A percentile compares a stretch with the other conserved stretches of the same genome.
phyloP scores from a whole-genome alignment of 1,140 invertebrate species.

The Macrostomum lignano region DNA sequence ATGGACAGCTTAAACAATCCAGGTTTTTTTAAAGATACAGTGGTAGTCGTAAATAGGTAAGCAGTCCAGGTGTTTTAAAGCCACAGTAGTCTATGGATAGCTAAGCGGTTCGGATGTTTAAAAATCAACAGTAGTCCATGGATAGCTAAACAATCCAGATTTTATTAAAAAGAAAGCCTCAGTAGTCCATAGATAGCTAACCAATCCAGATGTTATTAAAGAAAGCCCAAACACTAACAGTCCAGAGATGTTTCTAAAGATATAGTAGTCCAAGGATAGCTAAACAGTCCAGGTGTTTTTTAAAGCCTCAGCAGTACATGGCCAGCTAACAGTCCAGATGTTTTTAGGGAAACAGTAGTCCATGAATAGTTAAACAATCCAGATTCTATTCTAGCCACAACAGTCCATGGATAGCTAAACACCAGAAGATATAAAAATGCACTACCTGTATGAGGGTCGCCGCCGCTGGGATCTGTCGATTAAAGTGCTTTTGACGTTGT shows the following conservation, averaged over 20 bases:
- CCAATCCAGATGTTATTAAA: too few species aligned
- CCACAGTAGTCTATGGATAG: constrained; percentile 2
- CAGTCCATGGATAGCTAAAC: not conserved
- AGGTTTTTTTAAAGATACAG: not conserved
- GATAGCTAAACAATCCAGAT: too few species aligned
- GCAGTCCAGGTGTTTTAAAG: not conserved
- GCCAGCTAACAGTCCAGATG: not conserved
- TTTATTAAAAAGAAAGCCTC: too few species aligned
- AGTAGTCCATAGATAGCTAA: too few species aligned
- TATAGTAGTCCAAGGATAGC: not conserved
- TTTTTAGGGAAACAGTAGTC: not conserved
- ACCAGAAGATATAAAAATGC: not conserved
- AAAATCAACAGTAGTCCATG: too few species aligned
- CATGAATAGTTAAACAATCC: not conserved
- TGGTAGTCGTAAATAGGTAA: not conserved
- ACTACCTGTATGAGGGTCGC: constrained; percentile 29
- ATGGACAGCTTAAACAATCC: not conserved
- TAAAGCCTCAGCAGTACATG: not conserved
- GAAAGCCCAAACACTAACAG: not conserved
- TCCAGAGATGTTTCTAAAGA: not conserved
- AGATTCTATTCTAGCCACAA: not conserved
- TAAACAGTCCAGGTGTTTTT: not conserved
- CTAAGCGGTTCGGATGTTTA: too few species aligned
- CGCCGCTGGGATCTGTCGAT: constrained; percentile 37
- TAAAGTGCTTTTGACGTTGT: constrained; percentile 93